Evolutionary conservation across 2,113 vertebrate genomes (phyloP), one percentile per base, ranked within the genome.

Genomic region (Anolis carolinensis): DNA sequence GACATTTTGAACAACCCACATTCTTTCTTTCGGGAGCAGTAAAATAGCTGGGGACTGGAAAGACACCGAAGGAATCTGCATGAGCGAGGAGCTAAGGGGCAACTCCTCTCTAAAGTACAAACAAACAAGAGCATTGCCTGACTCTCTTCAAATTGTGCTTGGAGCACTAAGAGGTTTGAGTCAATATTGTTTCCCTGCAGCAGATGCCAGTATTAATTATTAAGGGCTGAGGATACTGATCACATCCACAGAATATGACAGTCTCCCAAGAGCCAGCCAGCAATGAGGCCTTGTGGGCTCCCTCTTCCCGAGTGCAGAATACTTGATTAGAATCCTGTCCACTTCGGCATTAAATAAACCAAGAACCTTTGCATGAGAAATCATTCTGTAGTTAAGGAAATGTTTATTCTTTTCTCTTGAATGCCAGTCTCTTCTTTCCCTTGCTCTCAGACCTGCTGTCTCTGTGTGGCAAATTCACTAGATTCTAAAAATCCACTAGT

Each of bases 261-360:
- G 3, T 52, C n/a, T 79, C 67, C 36, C 81, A 36, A n/a, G 70
- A 81, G 73, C 11, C 13, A 70, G 48, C 32, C 55, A 89, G 21
- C n/a, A 88, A 83, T 81, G 39, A 90, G 90, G 89, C 86, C 14
- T 70, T 77, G 13, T 82, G 81, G 8, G 70, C 75, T 74, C n/a
- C 88, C 59, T 76, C 84, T 90, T 86, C 83, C 0, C 1, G 36
- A 50, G 39, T 52, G 44, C 9, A 79, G 50, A 92, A 71, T 89
- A 83, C 82, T 90, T 87, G 20, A 73, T 79, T 89, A 94, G 88
- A 87, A 86, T 79, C 90, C 89, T 87, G 5, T 89, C 83, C 92
- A 90, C 52, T 75, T 39, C 84, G 18, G 4, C 74, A 39, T 89
- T 89, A 81, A 89, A 79, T 88, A 44, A 90, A 70, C 79, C 87